Percentiles rank a stretch among this genome's conserved stretches.
Evolutionary conservation across 2,888 invertebrate genomes (phyloP).

Genomic region (Phoronis australis): DNA sequence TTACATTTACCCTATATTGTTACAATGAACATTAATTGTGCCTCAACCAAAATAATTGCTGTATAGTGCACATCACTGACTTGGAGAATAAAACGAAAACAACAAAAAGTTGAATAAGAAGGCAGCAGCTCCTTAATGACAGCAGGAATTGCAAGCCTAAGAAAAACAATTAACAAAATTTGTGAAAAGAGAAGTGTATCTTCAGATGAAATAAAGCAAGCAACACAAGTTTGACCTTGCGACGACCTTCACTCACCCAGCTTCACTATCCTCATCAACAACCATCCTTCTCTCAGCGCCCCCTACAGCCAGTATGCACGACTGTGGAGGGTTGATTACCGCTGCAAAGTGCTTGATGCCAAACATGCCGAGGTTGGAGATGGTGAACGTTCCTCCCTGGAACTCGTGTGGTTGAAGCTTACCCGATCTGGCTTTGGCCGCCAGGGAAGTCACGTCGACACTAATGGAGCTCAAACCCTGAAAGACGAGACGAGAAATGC

Average conservation of each 20-base stretch:
- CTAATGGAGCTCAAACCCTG: slow-evolving; percentile 78
- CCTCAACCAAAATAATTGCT: too few relatives aligned
- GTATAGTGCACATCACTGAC: too few relatives aligned
- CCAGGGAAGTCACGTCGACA: slow-evolving; percentile 71
- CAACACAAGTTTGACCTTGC: too few relatives aligned
- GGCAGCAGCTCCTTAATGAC: too few relatives aligned
- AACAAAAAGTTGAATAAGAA: too few relatives aligned
- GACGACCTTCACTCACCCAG: slow-evolving; percentile 73
- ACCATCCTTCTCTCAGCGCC: slow-evolving; percentile 71
- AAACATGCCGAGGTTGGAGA: slow-evolving; percentile 95
- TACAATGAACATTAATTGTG: too few relatives aligned
- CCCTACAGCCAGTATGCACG: slow-evolving; percentile 88
- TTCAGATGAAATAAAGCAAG: too few relatives aligned
- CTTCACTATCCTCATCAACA: slow-evolving; percentile 65
- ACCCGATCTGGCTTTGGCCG: slow-evolving; percentile 79
- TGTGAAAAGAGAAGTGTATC: too few relatives aligned
- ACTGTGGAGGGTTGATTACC: slow-evolving; percentile 93
- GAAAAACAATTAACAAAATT: too few relatives aligned
- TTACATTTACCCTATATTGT: too few relatives aligned
- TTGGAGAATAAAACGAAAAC: too few relatives aligned
- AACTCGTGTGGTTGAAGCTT: slow-evolving; percentile 89
- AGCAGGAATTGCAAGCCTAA: too few relatives aligned
- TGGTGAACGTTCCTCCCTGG: slow-evolving; percentile 85
- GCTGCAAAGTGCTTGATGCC: slow-evolving; percentile 84
- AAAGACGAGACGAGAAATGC: slow-evolving; percentile 9